A percentile compares a stretch with the other conserved stretches of the same genome.
phyloP scores from a whole-genome alignment of 2,797 vertebrate species.

The Leptatherina wallacei region DNA sequence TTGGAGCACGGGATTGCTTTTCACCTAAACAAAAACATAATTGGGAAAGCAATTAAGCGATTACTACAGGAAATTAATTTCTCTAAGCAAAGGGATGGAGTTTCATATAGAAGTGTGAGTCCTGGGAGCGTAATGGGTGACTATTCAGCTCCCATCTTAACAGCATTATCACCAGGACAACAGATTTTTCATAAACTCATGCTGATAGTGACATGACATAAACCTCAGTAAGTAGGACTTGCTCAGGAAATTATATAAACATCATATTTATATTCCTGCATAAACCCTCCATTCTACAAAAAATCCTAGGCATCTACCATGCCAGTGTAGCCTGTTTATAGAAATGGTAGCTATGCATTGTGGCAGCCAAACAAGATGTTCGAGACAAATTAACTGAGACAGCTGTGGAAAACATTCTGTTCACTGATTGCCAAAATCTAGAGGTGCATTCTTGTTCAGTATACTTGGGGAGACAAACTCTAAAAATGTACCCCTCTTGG shows the following conservation, averaged over 20 bases:
- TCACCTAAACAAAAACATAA: neutral
- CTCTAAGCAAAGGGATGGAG: neutral
- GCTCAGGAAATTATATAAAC: constrained; percentile 7
- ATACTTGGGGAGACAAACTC: constrained; percentile 56
- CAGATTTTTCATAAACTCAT: neutral
- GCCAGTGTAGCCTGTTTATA: constrained; percentile 35
- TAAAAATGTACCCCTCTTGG: constrained; percentile 60
- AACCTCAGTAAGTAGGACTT: neutral
- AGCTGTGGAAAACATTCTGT: constrained; percentile 63
- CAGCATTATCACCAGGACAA: constrained; percentile 1
- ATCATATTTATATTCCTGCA: constrained; percentile 3
- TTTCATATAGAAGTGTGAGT: neutral
- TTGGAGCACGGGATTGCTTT: constrained; percentile 8
- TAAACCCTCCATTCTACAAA: constrained; percentile 14
- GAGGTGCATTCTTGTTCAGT: constrained; percentile 52
- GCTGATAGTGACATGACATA: neutral
- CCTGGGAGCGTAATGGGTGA: neutral
- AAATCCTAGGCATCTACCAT: constrained; percentile 9
- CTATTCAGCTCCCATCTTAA: neutral
- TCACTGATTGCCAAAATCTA: constrained; percentile 53
- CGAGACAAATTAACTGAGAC: constrained; percentile 60
- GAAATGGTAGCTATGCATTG: constrained; percentile 42
- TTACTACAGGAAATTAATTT: constrained; percentile 11
- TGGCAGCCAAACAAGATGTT: constrained; percentile 21
- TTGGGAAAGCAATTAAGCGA: constrained; percentile 5